Base-by-base conservation (phyloP, 1,140 invertebrate genomes). In the Conus ventricosus region DNA sequence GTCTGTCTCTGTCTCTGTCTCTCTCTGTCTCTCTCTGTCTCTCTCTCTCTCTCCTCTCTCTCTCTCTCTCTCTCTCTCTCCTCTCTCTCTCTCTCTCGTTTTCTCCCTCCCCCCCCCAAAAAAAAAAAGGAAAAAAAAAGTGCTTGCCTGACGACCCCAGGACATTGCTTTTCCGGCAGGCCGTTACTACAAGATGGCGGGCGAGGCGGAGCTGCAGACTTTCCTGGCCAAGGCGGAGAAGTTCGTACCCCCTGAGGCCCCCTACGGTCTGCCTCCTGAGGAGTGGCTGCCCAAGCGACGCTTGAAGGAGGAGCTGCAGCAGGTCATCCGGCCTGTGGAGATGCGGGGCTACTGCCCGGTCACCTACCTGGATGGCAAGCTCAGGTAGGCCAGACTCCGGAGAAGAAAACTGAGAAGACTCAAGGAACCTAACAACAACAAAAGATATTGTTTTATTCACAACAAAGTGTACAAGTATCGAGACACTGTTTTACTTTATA, bases 311-410 rank as follows among this genome's bases (percentile, higher is more conserved):
- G 90, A 95, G 11, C 92, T 93, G 1, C 91, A 90, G 39, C 87
- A 91, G 25, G 23, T 6, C 67, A 88, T 91, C 75, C 89, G 89
- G 63, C 88, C 89, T 13, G 90, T 95, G 57, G 94, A 94, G 87
- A 71, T 95, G 7, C 90, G 92, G n/a, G 94, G 94, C 13, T 95
- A 95, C 89, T 95, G 95, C 91, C 95, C 95, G 13, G 95, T 95
- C 25, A 95, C 95, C 20, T 95, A 92, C 91, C 89, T 94, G 13
- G 92, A 94, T 91, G 95, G 95, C 53, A 71, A 71, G 20, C 67
- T 71, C 60, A 63, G 60, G 60, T 63, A 63, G 60, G 60, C 10
- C 39, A 1, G 39, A 3, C 39, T 39, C 39, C 39, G 0, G 39
- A 39, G 39, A 39, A 1, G 39, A 39, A 39, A 39, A 39, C 39